Evolutionary conservation across 2,888 invertebrate genomes (phyloP).

Genomic region (Alsophila aescularia): DNA sequence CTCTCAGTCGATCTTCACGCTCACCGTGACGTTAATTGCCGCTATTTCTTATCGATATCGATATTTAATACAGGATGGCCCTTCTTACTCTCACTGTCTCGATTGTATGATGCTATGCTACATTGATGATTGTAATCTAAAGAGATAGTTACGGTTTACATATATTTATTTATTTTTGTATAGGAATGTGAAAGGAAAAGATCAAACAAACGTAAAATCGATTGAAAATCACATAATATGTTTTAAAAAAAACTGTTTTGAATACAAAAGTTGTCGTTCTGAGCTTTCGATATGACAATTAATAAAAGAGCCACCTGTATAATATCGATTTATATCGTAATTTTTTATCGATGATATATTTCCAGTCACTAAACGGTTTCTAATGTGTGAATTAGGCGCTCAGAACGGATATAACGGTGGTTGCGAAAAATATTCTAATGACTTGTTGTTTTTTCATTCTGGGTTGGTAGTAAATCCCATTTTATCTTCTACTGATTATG

Average conservation of each 20-base stretch:
- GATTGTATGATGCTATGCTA: too few relatives aligned
- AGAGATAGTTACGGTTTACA: too few relatives aligned
- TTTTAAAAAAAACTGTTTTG: too few relatives aligned
- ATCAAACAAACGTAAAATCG: too few relatives aligned
- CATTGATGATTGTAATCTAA: too few relatives aligned
- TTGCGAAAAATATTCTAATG: slow-evolving; percentile 20
- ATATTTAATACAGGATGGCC: slow-evolving; percentile 35
- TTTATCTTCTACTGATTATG: background rate
- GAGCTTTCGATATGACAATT: too few relatives aligned
- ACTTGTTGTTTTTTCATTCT: slow-evolving; percentile 5
- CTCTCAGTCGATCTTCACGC: slow-evolving; percentile 63
- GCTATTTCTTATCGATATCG: slow-evolving; percentile 58
- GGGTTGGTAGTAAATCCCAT: slow-evolving; percentile 7
- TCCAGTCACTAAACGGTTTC: slow-evolving; percentile 20
- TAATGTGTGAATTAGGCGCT: slow-evolving; percentile 23
- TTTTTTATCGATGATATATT: slow-evolving; percentile 17
- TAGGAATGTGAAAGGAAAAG: too few relatives aligned
- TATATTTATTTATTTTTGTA: too few relatives aligned
- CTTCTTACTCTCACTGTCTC: slow-evolving; percentile 23
- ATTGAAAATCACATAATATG: too few relatives aligned
- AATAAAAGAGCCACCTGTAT: too few relatives aligned
- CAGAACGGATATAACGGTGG: slow-evolving; percentile 24
- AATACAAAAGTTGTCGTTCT: too few relatives aligned
- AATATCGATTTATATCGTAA: slow-evolving; percentile 37
- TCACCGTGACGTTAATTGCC: slow-evolving; percentile 73